Evolutionary conservation across 2,113 vertebrate genomes (phyloP), one percentile per base, ranked within the genome.

Genomic region (Myotis davidii): DNA sequence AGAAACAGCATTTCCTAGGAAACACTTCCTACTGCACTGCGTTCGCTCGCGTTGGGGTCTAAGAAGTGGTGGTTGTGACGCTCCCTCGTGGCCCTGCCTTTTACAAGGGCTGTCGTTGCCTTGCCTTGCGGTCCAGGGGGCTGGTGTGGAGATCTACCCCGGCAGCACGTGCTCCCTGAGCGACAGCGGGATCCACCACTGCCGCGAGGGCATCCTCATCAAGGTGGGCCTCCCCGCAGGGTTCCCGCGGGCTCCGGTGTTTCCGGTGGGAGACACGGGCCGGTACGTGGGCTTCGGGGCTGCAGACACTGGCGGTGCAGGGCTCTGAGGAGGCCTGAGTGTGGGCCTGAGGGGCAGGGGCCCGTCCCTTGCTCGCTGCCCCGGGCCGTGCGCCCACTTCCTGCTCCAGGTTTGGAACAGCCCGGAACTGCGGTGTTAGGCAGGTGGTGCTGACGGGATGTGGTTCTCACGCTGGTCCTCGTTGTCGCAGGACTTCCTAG

Each of bases 181-280:
- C 79, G 98, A 98, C 85, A 99, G 99, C 0, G 99, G 99, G 25
- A 99, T 99, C 94, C 99, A 99, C 97, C 99, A 99, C 96, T 99
- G 99, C 97, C 99, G 99, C 94, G 99, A 99, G 56, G 99, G 99
- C 14, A 99, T 99, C 64, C 99, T 99, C 29, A 99, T 99, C 97
- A 99, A 99, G 99, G 99, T 99, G 96, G 98, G 98, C 12, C 16
- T 9, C 45, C 27, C 37, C 3, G 23, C 70, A 3, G 59, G 56
- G 56, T 10, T 48, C 37, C 9, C 32, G 65, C 77, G 37, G 29
- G 12, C 67, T 82, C 72, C 85, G 5, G 65, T 96, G n/a, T 56
- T 77, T 56, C 73, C 81, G 2, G 4, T 64, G 74, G 72, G 52
- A 88, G 37, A 85, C 69, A 18, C 34, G 59, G 74, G 76, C 6